These are phyloP conservation scores for Rhopalosiphum padi DNA, from an alignment of 1,140 invertebrate species.

Conservation along the genomic window DNA sequence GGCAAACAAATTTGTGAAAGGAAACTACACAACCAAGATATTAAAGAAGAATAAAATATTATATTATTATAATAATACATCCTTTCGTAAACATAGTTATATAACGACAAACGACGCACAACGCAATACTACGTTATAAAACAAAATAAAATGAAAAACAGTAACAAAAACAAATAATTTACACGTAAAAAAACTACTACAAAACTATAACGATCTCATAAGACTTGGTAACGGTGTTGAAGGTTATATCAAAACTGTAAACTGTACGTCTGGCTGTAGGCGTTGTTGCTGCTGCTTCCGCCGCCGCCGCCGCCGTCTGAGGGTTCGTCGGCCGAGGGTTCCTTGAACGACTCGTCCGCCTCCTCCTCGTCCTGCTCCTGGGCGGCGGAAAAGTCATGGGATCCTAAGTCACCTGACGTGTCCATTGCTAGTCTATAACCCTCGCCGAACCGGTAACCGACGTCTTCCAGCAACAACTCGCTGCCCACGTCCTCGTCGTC, in stretches of 20 bases:
- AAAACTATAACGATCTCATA: neutral
- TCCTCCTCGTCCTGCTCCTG: conserved; percentile 46
- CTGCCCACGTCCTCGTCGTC: neutral
- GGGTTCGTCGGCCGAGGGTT: neutral
- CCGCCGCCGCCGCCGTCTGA: neutral
- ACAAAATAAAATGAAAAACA: neutral
- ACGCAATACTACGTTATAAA: neutral
- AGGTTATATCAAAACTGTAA: conserved; percentile 19
- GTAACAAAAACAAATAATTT: conserved; percentile 12
- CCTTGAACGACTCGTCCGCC: conserved; percentile 28
- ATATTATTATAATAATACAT: neutral
- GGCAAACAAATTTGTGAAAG: neutral
- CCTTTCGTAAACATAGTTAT: neutral
- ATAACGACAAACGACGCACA: neutral
- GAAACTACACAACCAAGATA: neutral
- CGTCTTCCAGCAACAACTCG: conserved; percentile 26
- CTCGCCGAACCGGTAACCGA: conserved; percentile 48
- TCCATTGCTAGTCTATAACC: conserved; percentile 32
- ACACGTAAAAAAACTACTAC: neutral
- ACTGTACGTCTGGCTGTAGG: conserved; percentile 36
- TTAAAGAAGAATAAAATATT: neutral
- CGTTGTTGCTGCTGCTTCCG: neutral
- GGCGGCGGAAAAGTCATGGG: neutral
- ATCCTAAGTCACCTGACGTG: too few relatives aligned
- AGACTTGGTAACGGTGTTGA: neutral